These are phyloP conservation scores for Pissodes strobi DNA, from an alignment of 1,140 invertebrate genomes.

Conservation along the genomic window DNA sequence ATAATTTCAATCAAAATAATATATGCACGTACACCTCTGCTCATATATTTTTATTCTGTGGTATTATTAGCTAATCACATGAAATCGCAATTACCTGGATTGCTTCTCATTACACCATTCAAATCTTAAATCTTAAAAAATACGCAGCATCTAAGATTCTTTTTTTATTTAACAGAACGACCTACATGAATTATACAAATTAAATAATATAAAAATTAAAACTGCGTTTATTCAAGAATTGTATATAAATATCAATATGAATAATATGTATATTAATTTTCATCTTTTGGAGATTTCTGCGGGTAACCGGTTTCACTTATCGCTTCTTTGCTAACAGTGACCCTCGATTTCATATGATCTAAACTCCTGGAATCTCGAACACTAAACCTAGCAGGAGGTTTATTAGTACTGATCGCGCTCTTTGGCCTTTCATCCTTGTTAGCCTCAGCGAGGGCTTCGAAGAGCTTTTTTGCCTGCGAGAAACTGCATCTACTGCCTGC, in stretches of 20 bases:
- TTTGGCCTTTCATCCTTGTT: constrained; percentile 22
- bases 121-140: no score
- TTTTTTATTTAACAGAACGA: no score
- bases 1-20: no score
- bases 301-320: neutral
- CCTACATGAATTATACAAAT: no score
- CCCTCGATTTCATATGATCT: neutral
- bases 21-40: no score
- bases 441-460: constrained; percentile 29
- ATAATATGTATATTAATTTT: neutral
- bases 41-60: no score
- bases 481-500: constrained; percentile 24
- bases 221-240: neutral
- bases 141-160: no score
- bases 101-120: no score
- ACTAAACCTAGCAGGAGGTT: neutral
- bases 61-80: no score
- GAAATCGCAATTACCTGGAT: no score
- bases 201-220: neutral
- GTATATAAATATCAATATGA: neutral
- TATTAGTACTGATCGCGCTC: neutral
- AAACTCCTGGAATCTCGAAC: constrained; percentile 12
- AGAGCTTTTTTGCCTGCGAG: constrained; percentile 37
- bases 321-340: neutral
- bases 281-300: neutral